Percentiles rank a stretch among this genome's conserved stretches.
These are phyloP conservation scores for Drosophila kikkawai DNA, from an alignment of 1,140 invertebrate species.

Conservation along the genomic window DNA sequence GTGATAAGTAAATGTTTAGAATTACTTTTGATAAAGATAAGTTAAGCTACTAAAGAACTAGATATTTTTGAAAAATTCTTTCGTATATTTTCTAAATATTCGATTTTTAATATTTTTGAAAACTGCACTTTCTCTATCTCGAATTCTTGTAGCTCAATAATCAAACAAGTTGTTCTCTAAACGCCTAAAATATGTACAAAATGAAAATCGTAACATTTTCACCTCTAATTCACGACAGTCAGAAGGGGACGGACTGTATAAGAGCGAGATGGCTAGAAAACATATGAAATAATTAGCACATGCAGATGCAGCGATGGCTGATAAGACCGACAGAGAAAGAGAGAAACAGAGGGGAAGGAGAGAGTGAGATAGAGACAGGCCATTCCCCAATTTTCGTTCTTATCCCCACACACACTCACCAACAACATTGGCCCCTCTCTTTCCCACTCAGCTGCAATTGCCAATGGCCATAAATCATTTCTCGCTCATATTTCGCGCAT, in stretches of 20 bases:
- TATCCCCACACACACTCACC: slow-evolving; percentile 17
- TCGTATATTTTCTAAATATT: neutral
- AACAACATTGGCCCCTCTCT: slow-evolving; percentile 9
- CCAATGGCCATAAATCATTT: slow-evolving; percentile 78
- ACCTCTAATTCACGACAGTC: slow-evolving; percentile 39
- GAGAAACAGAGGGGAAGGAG: neutral
- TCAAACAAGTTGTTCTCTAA: slow-evolving; percentile 78
- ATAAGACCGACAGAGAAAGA: slow-evolving; percentile 38
- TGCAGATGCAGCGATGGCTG: slow-evolving; percentile 65
- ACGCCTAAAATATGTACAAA: slow-evolving; percentile 45
- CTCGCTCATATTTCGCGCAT: slow-evolving; percentile 73
- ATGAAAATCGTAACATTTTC: slow-evolving; percentile 43
- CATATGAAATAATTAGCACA: slow-evolving; percentile 82
- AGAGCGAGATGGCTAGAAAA: slow-evolving; percentile 36
- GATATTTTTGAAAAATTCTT: neutral
- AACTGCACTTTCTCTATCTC: slow-evolving; percentile 9
- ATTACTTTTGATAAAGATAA: no score
- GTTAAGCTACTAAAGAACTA: no score
- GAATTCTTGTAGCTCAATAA: slow-evolving; percentile 59
- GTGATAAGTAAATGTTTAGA: no score
- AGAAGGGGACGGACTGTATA: neutral
- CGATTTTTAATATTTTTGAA: neutral
- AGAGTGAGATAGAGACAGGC: slow-evolving; percentile 15
- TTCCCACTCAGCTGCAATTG: slow-evolving; percentile 34
- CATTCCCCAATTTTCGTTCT: slow-evolving; percentile 41